Base-by-base conservation (phyloP, 2,888 invertebrate genomes). In the Caenorhabditis uteleia region DNA sequence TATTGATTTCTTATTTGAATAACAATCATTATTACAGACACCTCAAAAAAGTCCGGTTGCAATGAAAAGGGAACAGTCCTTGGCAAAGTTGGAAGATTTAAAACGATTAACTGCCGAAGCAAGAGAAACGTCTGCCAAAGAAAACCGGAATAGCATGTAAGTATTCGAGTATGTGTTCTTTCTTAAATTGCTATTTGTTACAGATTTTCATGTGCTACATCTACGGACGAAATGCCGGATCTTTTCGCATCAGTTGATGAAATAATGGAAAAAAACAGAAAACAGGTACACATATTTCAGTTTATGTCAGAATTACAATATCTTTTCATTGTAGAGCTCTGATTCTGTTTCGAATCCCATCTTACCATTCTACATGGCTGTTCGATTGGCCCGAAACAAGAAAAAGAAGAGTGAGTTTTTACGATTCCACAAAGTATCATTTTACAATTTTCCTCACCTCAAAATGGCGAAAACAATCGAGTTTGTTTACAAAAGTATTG, bases 171-270 rank as follows among this genome's bases (percentile, higher is more conserved):
- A 33, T 29, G 23, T 45, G 20, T 31, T 33, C 36, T 38, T 26
- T 46, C 12, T 42, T 18, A 44, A 44, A 44, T 18, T 31, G 4
- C 20, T 4, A 29, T 21, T 42, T 16, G 10, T 65, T 61, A 31
- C 54, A 71, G 74, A 26, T 79, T 79, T 49, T 26, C 67, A 1
- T 80, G 78, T 53, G 79, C 77, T 26, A 79, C 78, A 0, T 61
- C 80, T 8, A 66, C 80, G 20, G 82, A 80, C 18, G 95, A 95
- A 84, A 92, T 92, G 89, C 93, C 94, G 4, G 93, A 93, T 85
- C 88, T 95, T 75, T 94, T 95, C 87, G 91, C 91, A 75, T 91
- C 93, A 46, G 91, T 95, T 84, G 93, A 94, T 42, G 60, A 77
- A 45, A 59, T 77, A 33, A 55, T 75, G 25, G 50, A 64, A n/a